phyloP scores from a whole-genome alignment of 2,113 vertebrate genomes.

The Malurus alboscapulatus region DNA sequence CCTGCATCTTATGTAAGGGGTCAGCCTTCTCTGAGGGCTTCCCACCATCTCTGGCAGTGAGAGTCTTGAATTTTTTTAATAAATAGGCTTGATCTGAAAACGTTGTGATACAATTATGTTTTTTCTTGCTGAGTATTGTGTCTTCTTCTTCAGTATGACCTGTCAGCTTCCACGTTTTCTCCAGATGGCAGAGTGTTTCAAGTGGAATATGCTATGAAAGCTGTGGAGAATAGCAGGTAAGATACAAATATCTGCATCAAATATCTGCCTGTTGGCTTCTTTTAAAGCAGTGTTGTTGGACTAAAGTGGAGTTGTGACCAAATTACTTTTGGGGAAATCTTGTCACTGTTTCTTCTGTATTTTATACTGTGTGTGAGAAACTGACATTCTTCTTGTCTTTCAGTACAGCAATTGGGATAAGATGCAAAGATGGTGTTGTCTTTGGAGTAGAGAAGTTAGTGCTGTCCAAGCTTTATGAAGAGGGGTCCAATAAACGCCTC shows the following conservation, averaged over 20 bases:
- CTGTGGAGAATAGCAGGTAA: slow-evolving; percentile 98
- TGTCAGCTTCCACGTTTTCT: slow-evolving; percentile 97
- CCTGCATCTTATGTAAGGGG: fast-evolving
- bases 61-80: not conserved
- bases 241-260: not conserved
- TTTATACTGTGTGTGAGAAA: not conserved
- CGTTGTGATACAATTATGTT: fast-evolving
- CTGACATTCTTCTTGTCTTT: slow-evolving; percentile 31
- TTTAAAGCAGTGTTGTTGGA: not conserved
- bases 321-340: not conserved
- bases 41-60: fast-evolving
- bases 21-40: not conserved
- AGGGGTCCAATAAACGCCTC: slow-evolving; percentile 97
- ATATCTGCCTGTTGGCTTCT: not conserved
- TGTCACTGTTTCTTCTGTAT: fast-evolving
- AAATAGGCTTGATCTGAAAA: not conserved
- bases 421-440: slow-evolving; percentile 96
- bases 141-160: slow-evolving; percentile 83
- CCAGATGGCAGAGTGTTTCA: slow-evolving; percentile 98
- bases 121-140: not conserved
- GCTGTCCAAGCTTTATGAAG: slow-evolving; percentile 96
- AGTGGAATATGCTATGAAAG: slow-evolving; percentile 98
- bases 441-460: slow-evolving; percentile 98
- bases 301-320: not conserved
- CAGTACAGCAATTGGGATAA: slow-evolving; percentile 95